phyloP scores from a whole-genome alignment of 2,797 vertebrate genomes.

The Steatocranus sp. region DNA sequence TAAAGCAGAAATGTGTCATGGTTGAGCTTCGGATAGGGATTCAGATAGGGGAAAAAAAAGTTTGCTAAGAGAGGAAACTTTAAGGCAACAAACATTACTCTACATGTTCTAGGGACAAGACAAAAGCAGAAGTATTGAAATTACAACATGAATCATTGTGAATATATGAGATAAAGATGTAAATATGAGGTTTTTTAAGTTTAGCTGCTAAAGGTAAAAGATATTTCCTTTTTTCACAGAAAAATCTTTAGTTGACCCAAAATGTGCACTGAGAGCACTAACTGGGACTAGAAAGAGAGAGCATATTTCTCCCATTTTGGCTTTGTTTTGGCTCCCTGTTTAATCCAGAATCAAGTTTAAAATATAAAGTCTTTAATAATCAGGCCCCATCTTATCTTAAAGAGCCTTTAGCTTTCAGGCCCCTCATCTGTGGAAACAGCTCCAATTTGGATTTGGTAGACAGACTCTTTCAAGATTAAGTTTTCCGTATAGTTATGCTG shows the following conservation, averaged over 20 bases:
- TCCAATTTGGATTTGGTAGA: not conserved
- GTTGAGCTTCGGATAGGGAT: no score
- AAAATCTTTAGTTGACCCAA: not conserved
- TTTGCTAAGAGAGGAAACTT: not conserved
- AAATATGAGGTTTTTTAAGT: not conserved
- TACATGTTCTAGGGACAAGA: not conserved
- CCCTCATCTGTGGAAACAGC: not conserved
- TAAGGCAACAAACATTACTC: not conserved
- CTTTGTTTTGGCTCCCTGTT: not conserved
- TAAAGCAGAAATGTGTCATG: not conserved
- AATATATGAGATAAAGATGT: not conserved
- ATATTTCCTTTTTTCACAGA: not conserved
- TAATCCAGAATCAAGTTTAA: not conserved
- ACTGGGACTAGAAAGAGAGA: not conserved
- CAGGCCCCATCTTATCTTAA: not conserved
- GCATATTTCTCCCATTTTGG: not conserved
- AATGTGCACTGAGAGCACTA: not conserved
- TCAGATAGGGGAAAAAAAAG: not conserved
- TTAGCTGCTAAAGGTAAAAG: not conserved
- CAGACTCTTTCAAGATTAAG: not conserved
- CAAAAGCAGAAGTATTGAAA: not conserved
- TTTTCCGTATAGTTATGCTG: not conserved
- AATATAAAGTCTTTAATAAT: not conserved
- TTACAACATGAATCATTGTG: rapidly evolving
- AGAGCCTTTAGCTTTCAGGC: not conserved